Evolutionary conservation across 2,113 vertebrate genomes (phyloP).

Genomic region (Dendrocopos noguchii): DNA sequence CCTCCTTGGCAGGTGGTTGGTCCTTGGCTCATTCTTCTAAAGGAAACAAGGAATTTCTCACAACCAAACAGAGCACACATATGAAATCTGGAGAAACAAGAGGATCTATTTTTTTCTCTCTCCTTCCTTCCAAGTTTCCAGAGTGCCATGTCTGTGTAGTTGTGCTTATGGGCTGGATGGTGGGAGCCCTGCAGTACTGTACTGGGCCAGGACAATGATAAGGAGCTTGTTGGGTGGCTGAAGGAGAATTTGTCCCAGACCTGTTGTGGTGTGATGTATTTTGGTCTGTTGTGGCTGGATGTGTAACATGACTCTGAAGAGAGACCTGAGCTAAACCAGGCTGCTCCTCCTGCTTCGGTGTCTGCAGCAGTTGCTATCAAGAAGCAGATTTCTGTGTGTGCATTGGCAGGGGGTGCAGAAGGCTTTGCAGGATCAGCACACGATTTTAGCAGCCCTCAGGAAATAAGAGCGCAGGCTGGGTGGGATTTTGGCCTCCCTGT

Average conservation of each 20-base stretch:
- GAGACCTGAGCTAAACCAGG: not conserved
- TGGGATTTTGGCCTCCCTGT: not conserved
- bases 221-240: not conserved
- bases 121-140: not conserved
- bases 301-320: not conserved
- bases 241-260: not conserved
- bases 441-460: not conserved
- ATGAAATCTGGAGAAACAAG: not conserved
- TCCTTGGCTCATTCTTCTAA: not conserved
- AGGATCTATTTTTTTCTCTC: not conserved
- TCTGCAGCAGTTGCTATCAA: not conserved
- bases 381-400: not conserved
- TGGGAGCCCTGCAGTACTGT: not conserved
- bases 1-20: not conserved
- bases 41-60: not conserved
- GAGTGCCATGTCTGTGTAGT: not conserved
- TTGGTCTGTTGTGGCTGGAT: not conserved
- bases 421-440: constrained; percentile 1
- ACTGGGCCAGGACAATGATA: not conserved
- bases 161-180: rapidly evolving
- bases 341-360: not conserved
- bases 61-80: not conserved
- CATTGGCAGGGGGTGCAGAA: not conserved
- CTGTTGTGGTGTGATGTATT: not conserved
- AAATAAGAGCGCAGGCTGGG: not conserved